Base-by-base conservation (phyloP, 1,140 invertebrate genomes). In the Pseudomyrmex dendroicus region DNA sequence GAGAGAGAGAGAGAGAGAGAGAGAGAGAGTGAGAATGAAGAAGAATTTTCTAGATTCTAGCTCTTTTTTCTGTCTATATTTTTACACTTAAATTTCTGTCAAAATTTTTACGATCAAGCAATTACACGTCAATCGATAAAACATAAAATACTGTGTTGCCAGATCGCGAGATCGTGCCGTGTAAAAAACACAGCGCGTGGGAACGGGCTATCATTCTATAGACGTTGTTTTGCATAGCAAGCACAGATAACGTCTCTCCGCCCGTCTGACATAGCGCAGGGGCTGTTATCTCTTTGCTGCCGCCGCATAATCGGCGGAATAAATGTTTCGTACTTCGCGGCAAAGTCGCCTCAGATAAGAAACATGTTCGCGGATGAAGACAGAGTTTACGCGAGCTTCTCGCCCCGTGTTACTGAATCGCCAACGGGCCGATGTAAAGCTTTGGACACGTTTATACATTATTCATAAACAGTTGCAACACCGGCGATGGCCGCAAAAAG, bases 281-380 rank as follows among this genome's bases (percentile, higher is more conserved):
- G 35, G n/a, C 64, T 56, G 74, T 78, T 78, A 78, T 78, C 74
- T 22, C 61, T 46, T 44, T 15, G 22, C 15, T 9, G 67, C 25
- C 48, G 74, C 35, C 52, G 64, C 44, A 48, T 78, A 78, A 78
- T 78, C 76, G 54, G 20, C 20, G 64, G 64, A 70, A 78, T 78
- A 70, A 78, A 78, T 57, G 76, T 80, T 70, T 78, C 76, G 46
- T 78, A 57, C 50, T 78, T 70, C 9, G 63, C 50, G 25, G 62
- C 25, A 8, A 67, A 56, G 64, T 35, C 74, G 25, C 50, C 25
- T 76, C n/a, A 56, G 50, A 48, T 78, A 57, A 78, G 52, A 78
- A 68, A 67, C 46, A 48, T 22, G 46, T 54, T 70, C 50, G 48
- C 22, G 59, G 10, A 12, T 25, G 44, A 56, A 48, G 9, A 46